These are phyloP conservation scores for Tenrec ecaudatus DNA, from an alignment of 2,113 vertebrate genomes.

Conservation along the genomic window DNA sequence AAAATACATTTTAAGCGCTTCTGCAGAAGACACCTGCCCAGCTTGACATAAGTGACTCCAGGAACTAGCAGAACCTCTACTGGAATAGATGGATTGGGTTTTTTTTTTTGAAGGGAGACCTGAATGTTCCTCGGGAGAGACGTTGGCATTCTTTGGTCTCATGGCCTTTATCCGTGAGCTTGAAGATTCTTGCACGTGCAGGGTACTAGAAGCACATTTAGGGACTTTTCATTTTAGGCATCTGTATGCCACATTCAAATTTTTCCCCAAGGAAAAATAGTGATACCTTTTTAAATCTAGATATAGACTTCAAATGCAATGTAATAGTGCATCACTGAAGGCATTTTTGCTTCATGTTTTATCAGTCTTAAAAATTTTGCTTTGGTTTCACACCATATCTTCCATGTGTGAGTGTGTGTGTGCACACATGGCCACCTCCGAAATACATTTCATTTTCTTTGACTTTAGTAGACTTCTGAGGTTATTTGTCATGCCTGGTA, in stretches of 20 bases:
- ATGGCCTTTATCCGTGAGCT: background rate
- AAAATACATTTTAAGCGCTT: background rate
- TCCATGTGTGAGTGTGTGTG: background rate
- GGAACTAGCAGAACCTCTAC: background rate
- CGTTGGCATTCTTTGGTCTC: slow-evolving; percentile 13
- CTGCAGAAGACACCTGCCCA: background rate
- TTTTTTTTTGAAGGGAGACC: background rate
- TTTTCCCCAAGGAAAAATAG: background rate
- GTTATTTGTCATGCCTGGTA: background rate
- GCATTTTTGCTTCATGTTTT: slow-evolving; percentile 19
- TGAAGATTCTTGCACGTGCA: background rate
- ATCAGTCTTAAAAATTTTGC: background rate
- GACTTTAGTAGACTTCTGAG: slow-evolving; percentile 51
- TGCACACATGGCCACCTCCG: background rate
- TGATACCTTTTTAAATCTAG: background rate
- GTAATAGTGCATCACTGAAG: background rate
- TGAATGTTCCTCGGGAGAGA: background rate
- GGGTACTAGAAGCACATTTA: slow-evolving; percentile 25
- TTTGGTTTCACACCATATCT: slow-evolving; percentile 16
- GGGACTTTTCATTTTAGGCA: background rate
- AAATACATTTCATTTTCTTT: slow-evolving; percentile 53
- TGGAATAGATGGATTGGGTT: slow-evolving; percentile 18
- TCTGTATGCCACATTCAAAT: background rate
- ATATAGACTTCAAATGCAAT: background rate
- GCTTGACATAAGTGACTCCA: background rate